Evolutionary conservation across 2,888 invertebrate genomes (phyloP).

Genomic region (Erebia aethiops): DNA sequence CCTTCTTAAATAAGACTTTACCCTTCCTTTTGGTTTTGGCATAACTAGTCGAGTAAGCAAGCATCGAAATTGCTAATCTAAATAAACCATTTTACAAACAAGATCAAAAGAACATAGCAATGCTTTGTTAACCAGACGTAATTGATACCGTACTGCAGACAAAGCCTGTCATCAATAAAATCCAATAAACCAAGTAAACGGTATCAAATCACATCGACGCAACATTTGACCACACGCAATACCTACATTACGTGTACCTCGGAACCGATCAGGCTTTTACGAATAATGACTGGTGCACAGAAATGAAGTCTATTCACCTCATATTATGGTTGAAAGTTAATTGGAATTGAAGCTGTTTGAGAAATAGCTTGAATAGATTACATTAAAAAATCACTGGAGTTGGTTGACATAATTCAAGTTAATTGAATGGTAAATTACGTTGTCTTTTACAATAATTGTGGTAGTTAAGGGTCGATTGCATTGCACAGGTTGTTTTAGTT

Average conservation of each 20-base stretch:
- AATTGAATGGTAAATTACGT: slow-evolving; percentile 2
- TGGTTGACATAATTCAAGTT: slow-evolving; percentile 1
- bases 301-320: background rate
- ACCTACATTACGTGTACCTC: slow-evolving; percentile 17
- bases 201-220: slow-evolving; percentile 28
- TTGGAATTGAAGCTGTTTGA: background rate
- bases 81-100: no score
- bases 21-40: no score
- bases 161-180: background rate
- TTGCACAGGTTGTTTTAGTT: no score
- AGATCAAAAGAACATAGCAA: no score
- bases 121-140: background rate
- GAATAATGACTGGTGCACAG: background rate
- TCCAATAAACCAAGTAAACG: slow-evolving; percentile 10
- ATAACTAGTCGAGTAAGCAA: no score
- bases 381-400: background rate
- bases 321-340: background rate
- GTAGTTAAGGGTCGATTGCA: no score
- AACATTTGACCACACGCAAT: slow-evolving; percentile 31
- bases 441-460: background rate
- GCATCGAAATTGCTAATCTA: no score
- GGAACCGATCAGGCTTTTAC: background rate
- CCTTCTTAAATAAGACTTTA: no score
- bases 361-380: slow-evolving; percentile 1
- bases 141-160: background rate